Base-by-base conservation (phyloP, 1,140 invertebrate genomes). In the Kradibia gibbosae region DNA sequence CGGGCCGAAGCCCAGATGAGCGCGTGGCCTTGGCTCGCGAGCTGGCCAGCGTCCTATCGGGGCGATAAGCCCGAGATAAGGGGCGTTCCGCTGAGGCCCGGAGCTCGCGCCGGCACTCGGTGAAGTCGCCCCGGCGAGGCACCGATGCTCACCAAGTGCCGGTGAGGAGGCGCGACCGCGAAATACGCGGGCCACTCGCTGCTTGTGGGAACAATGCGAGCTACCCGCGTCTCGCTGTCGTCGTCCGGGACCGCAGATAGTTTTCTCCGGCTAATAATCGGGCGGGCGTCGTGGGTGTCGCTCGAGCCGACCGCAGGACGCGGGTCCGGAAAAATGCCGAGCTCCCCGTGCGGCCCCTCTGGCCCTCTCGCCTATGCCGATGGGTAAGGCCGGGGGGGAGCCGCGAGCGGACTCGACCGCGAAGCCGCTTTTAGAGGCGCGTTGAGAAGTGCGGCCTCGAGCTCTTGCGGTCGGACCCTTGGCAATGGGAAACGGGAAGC, bases 201-300 rank as follows among this genome's bases (percentile, higher is more conserved):
- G 20, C 73, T 0, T 8, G 31, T 25, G 22, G n/a, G 60, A 48
- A 65, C 57, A 65, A 77, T 65, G 31, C 36, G 57, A 57, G 2
- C 34, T 34, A 25, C 39, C n/a, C 45, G 45, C 50, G 72, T 7
- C 13, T 48, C 1, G 20, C 20, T 62, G 57, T 62, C 57, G 62
- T 20, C 31, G 20, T 0, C 25, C 22, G 28, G 2, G 22, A 80
- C 78, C 78, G 70, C 78, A 80, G 78, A 80, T 80, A 62, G 53
- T 60, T 55, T 42, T 45, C 39, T 22, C 34, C 53, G 45, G 53
- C 67, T 79, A 71, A 72, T 72, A 45, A 79, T 80, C 53, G n/a
- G 60, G 50, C 71, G 45, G 17, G 48, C 50, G 42, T 80, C 78
- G 78, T 80, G 70, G 78, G 78, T 80, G 78, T 80, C 53, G n/a